Evolutionary conservation across 1,140 invertebrate genomes (phyloP).

Genomic region (Drepana arcuata): DNA sequence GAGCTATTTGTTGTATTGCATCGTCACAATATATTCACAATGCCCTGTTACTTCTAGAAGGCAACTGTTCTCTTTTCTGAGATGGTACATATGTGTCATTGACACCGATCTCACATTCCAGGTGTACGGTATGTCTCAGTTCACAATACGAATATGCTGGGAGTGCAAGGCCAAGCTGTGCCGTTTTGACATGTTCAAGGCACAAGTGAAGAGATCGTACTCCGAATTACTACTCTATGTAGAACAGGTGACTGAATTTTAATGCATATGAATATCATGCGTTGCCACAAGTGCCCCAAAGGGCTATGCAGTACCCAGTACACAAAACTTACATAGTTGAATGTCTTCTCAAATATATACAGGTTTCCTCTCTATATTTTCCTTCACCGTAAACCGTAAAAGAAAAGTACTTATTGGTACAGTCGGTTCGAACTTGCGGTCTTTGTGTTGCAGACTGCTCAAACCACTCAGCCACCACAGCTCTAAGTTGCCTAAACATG

Average conservation of each 20-base stretch:
- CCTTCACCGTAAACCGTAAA: too few relatives aligned
- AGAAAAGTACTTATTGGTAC: too few relatives aligned
- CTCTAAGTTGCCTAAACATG: too few relatives aligned
- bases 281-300: background rate
- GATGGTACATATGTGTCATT: background rate
- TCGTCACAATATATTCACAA: background rate
- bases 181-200: slow-evolving; percentile 26
- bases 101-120: slow-evolving; percentile 3
- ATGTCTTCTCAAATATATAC: too few relatives aligned
- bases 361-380: too few relatives aligned
- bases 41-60: background rate
- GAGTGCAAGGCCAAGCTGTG: slow-evolving; percentile 33
- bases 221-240: slow-evolving; percentile 14
- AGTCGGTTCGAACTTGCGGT: too few relatives aligned
- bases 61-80: too few relatives aligned
- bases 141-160: slow-evolving; percentile 34
- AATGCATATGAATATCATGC: background rate
- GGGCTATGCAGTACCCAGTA: background rate
- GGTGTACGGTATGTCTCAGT: slow-evolving; percentile 15
- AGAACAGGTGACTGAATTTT: slow-evolving; percentile 15
- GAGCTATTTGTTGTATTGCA: background rate
- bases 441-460: too few relatives aligned
- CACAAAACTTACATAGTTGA: slow-evolving; percentile 2
- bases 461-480: too few relatives aligned
- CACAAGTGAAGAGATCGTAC: slow-evolving; percentile 26